phyloP scores from a whole-genome alignment of 2,888 invertebrate species.

The Galeopsomyia nigrocyanea region DNA sequence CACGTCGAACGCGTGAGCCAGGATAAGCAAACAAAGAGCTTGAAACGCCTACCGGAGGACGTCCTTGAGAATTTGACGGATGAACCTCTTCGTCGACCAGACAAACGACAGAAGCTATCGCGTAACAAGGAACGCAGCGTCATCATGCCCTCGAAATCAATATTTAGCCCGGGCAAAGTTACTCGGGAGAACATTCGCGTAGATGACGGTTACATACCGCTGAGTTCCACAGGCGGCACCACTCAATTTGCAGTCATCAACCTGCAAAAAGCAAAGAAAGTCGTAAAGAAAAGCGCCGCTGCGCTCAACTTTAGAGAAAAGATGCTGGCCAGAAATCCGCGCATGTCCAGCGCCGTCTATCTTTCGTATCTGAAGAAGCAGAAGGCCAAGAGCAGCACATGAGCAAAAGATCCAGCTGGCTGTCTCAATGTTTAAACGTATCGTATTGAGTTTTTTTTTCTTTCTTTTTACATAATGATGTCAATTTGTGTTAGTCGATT shows the following conservation, averaged over 20 bases:
- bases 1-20: constrained; percentile 29
- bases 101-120: constrained; percentile 46
- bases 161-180: constrained; percentile 41
- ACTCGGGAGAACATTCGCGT: constrained; percentile 33
- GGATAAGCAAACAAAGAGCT: constrained; percentile 21
- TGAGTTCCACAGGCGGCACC: constrained; percentile 57
- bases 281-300: constrained; percentile 47
- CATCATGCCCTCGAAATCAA: constrained; percentile 49
- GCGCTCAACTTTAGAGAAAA: constrained; percentile 54
- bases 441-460: too few species aligned
- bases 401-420: neutral
- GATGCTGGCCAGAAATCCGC: constrained; percentile 58
- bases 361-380: constrained; percentile 57
- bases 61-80: constrained; percentile 56
- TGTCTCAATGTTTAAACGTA: too few species aligned
- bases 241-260: constrained; percentile 58
- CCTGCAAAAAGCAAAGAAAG: constrained; percentile 53
- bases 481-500: too few species aligned
- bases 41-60: constrained; percentile 58
- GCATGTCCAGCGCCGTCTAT: constrained; percentile 57
- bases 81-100: constrained; percentile 46
- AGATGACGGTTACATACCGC: constrained; percentile 47
- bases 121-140: constrained; percentile 11
- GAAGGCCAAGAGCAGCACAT: constrained; percentile 45
- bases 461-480: too few species aligned